Base-by-base conservation (phyloP, 2,888 invertebrate species). In the Cryptocheilus praepositus region DNA sequence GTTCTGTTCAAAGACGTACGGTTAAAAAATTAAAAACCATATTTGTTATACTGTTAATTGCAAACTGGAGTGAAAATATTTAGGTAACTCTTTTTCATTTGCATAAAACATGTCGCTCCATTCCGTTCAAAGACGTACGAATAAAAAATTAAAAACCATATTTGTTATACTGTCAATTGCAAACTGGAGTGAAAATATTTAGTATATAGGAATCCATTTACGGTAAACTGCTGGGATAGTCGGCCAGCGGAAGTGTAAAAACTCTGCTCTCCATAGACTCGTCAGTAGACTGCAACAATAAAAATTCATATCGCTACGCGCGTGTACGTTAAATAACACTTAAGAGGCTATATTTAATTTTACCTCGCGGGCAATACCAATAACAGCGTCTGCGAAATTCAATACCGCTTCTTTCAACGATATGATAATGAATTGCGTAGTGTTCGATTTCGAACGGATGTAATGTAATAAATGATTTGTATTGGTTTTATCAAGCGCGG, bases 401-500 rank as follows among this genome's bases (percentile, higher is more conserved):
- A 44, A 98, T 91, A 98, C 97, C 90, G 98, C 97, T 88, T 98
- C 97, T 89, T 98, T 98, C 80, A 99, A 91, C 8, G 98, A 98
- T 89, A 99, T 98, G 77, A 98, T 98, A 89, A 99, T 98, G 77
- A 97, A 96, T 90, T 98, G 98, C 83, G 97, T 92, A 62, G 92
- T 92, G 73, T 92, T 93, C 66, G 94, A 94, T 89, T 97, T 95
- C 85, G 95, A 94, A 74, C 94, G 92, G 87, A 99, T 98, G 90
- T 96, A 98, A 55, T 95, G 93, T 4, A 97, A 97, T 52, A 98
- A 96, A 91, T 98, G 98, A 80, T 97, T 95, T 88, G 99, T 98
- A 90, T 99, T 99, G 8, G 96, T 97, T 90, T 98, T 98, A 90
- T 99, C 99, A 70, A 99, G 91, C 62, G 98, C 98, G 45, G 98